phyloP scores from a whole-genome alignment of 2,888 invertebrate species.

The Antheraea yamamai region DNA sequence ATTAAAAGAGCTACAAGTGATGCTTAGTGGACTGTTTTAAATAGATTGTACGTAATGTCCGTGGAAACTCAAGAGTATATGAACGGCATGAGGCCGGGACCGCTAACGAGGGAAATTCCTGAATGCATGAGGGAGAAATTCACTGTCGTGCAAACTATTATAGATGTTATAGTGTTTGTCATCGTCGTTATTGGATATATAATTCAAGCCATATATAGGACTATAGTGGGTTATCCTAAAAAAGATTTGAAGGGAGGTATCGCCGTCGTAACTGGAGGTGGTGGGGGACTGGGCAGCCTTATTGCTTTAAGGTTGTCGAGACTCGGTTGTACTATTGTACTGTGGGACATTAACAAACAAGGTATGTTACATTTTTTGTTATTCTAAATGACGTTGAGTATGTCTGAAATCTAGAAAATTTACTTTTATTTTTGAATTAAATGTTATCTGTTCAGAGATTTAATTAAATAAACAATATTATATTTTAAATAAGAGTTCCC shows the following conservation, averaged over 20 bases:
- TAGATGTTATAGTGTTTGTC: conserved; percentile 82
- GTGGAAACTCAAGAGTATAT: conserved; percentile 70
- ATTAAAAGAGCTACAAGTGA: conserved; percentile 41
- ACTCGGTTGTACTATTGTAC: conserved; percentile 89
- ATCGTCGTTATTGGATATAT: conserved; percentile 73
- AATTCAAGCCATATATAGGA: conserved; percentile 82
- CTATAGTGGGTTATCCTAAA: conserved; percentile 83
- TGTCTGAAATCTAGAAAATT: neutral
- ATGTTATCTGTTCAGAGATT: neutral
- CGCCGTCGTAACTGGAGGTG: conserved; percentile 94
- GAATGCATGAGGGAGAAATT: conserved; percentile 76
- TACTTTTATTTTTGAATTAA: neutral
- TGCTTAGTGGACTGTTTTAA: conserved; percentile 40
- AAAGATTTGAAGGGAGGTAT: conserved; percentile 89
- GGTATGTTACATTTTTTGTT: conserved; percentile 78
- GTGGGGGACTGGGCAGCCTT: conserved; percentile 91
- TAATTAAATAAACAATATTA: too few relatives aligned
- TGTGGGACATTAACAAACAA: conserved; percentile 94
- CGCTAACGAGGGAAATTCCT: conserved; percentile 73
- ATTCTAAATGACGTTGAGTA: neutral
- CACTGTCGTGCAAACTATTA: conserved; percentile 77
- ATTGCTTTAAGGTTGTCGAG: conserved; percentile 88
- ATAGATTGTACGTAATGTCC: conserved; percentile 50
- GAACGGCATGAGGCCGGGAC: conserved; percentile 69
- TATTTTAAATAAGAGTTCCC: too few relatives aligned